These are phyloP conservation scores for Acanthosepion pharaonis DNA, from an alignment of 2,888 invertebrate genomes.

Conservation along the genomic window DNA sequence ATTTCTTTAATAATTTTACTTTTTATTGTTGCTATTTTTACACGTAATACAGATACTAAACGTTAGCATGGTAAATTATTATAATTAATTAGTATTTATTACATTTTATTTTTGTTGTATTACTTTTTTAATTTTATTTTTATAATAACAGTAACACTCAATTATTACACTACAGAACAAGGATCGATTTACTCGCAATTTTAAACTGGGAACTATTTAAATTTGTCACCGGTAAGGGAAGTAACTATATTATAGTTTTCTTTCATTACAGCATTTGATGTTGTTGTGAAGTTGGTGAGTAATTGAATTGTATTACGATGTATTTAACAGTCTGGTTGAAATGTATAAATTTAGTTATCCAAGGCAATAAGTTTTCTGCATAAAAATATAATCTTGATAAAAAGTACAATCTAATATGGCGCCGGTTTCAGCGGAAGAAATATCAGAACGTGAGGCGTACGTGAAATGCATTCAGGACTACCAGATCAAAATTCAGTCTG, in stretches of 20 bases:
- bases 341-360: not conserved
- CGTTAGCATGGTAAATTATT: too few species aligned
- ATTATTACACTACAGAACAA: too few species aligned
- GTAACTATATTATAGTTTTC: not conserved
- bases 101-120: too few species aligned
- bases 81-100: too few species aligned
- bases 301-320: not conserved
- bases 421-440: not conserved
- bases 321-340: not conserved
- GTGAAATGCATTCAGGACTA: constrained; percentile 55
- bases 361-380: not conserved
- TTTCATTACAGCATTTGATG: not conserved
- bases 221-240: constrained; percentile 34
- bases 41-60: too few species aligned
- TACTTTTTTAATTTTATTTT: too few species aligned
- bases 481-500: constrained; percentile 54
- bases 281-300: not conserved
- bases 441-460: constrained; percentile 51
- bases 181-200: not conserved
- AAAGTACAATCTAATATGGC: not conserved
- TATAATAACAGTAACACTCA: too few species aligned
- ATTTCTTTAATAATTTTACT: too few species aligned
- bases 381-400: too few species aligned
- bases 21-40: too few species aligned
- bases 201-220: not conserved